Conservation (phyloP, 1,140 invertebrate species). For the Cyphomyrmex costatus region DNA sequence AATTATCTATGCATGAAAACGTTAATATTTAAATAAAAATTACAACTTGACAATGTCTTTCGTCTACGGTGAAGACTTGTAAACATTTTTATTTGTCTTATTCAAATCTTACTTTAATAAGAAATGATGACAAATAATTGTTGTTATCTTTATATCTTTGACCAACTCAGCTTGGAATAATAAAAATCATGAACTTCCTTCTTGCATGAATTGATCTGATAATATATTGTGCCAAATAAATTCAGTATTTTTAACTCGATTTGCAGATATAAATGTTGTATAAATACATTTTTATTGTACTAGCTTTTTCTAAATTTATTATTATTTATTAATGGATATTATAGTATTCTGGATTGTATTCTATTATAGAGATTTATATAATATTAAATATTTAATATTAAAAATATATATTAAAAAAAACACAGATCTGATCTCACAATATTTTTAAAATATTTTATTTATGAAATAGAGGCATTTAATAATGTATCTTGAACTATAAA, state of each 20-base stretch:
- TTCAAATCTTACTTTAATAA: conserved; percentile 34
- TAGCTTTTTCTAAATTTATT: conserved; percentile 44
- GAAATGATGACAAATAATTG: conserved; percentile 52
- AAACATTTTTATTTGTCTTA: conserved; percentile 57
- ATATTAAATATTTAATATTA: conserved; percentile 43
- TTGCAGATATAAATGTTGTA: conserved; percentile 27
- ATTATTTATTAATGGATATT: conserved; percentile 18
- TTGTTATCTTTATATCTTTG: conserved; percentile 43
- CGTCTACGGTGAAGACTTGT: background rate
- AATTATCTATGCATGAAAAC: conserved; percentile 47
- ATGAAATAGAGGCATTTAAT: conserved; percentile 22
- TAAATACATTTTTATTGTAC: conserved; percentile 32
- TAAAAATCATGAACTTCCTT: conserved; percentile 16
- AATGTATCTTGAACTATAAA: conserved; percentile 26
- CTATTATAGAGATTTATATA: conserved; percentile 21
- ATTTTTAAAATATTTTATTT: conserved; percentile 59
- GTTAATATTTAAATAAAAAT: conserved; percentile 43
- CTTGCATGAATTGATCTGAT: conserved; percentile 57
- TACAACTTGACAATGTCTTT: conserved; percentile 18
- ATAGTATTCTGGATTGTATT: conserved; percentile 21
- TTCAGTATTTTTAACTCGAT: conserved; percentile 50
- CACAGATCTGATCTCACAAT: conserved; percentile 20
- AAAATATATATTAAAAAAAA: conserved; percentile 33
- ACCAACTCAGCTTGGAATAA: conserved; percentile 40
- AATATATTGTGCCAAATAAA: conserved; percentile 59